These are phyloP conservation scores for Amphipoea oculea DNA, from an alignment of 2,888 invertebrate genomes.

Conservation along the genomic window DNA sequence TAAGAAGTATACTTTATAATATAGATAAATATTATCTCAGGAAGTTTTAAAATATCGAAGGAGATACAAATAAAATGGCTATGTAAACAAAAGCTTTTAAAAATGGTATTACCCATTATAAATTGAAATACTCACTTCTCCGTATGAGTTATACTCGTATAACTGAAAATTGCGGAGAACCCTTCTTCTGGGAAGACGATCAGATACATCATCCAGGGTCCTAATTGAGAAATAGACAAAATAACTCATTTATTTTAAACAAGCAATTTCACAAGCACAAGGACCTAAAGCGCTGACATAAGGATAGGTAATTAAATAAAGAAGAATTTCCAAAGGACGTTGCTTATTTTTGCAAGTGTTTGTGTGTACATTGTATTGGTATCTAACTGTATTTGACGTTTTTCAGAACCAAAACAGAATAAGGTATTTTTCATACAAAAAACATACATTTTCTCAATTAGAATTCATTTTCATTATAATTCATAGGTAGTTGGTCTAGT, in stretches of 20 bases:
- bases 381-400: background rate
- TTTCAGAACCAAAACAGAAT: background rate
- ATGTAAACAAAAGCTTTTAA: background rate
- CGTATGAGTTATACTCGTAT: slow-evolving; percentile 78
- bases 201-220: slow-evolving; percentile 68
- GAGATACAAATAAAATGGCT: background rate
- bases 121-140: slow-evolving; percentile 72
- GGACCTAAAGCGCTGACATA: background rate
- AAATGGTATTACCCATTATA: background rate
- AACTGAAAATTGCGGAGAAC: slow-evolving; percentile 71
- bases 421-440: background rate
- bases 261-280: background rate
- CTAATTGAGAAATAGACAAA: slow-evolving; percentile 64
- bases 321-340: background rate
- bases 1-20: no score
- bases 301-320: background rate
- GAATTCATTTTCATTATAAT: no score
- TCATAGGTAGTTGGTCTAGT: no score
- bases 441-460: background rate
- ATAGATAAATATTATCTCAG: no score
- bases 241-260: slow-evolving; percentile 3
- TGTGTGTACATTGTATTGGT: background rate
- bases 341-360: background rate
- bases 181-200: slow-evolving; percentile 77
- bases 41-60: no score